Evolutionary conservation across 1,140 invertebrate species (phyloP), one percentile per base, ranked within the genome.

Genomic region (Ditylenchus dipsaci): DNA sequence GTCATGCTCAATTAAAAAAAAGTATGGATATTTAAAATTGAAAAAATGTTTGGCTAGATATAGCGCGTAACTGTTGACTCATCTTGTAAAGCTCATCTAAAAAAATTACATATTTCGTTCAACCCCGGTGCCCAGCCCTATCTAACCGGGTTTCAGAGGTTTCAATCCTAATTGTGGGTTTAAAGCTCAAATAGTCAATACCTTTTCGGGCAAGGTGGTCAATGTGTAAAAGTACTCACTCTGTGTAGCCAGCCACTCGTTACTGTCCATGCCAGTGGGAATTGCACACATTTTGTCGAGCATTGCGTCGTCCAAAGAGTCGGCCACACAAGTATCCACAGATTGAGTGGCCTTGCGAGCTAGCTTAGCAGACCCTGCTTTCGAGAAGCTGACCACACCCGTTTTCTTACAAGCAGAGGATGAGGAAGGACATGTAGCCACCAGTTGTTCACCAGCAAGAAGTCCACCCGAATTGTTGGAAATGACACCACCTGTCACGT

Each of bases 201-300:
- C n/a, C n/a, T n/a, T n/a, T n/a, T n/a, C n/a, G n/a, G n/a, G n/a
- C n/a, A n/a, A n/a, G n/a, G n/a, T n/a, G n/a, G n/a, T n/a, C n/a
- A n/a, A n/a, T n/a, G n/a, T n/a, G n/a, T n/a, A 66, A 9, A 57
- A 71, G 15, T 8, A 1, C 76, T 57, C 45, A 78, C 77, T 78
- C 47, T 79, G 80, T 23, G 78, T 80, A n/a, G 78, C 78, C 9
- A 81, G 29, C 80, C 79, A 81, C 65, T 81, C 79, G 38, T 80
- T 72, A 11, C 66, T 60, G 29, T 81, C 81, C 43, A 81, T 71
- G 26, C 75, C 81, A 30, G 38, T n/a, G 11, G 79, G 79, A 1
- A 79, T 43, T 43, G 42, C 33, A 26, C 69, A 72, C 27, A 81
- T 27, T 60, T 76, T 81, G 45, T 83, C 76, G 33, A 81, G 45